Conservation (phyloP, 2,797 vertebrate genomes). For the Microctenopoma lineatum region DNA sequence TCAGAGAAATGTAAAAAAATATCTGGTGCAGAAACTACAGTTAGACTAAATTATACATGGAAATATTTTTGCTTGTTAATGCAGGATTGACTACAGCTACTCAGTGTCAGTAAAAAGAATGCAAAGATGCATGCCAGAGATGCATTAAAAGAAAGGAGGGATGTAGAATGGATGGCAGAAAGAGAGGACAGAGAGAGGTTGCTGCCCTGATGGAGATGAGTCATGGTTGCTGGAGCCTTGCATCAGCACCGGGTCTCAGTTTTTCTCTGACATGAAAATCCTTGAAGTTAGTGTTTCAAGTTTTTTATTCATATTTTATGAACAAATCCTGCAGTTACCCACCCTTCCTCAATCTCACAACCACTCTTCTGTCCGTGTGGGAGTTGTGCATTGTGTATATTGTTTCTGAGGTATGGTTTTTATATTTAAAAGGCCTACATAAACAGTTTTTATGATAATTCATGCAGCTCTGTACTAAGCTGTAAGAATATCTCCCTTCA, state of each 20-base stretch:
- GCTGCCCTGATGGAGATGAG: slow-evolving; percentile 51
- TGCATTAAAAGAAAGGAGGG: slow-evolving; percentile 19
- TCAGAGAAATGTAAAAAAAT: too few relatives aligned
- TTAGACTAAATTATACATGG: too few relatives aligned
- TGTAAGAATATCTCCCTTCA: slow-evolving; percentile 2
- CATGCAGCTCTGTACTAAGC: slow-evolving; percentile 3
- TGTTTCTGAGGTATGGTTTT: slow-evolving; percentile 10
- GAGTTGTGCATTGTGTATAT: neutral
- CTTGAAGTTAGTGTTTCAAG: slow-evolving; percentile 22
- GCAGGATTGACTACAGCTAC: neutral
- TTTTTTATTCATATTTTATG: slow-evolving; percentile 16
- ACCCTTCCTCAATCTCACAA: neutral
- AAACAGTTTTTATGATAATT: slow-evolving; percentile 17
- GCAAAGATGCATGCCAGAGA: slow-evolving; percentile 20
- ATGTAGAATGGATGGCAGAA: slow-evolving; percentile 5
- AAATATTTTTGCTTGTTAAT: slow-evolving; percentile 3
- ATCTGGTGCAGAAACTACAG: neutral
- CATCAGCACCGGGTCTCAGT: slow-evolving; percentile 42
- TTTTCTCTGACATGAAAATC: slow-evolving; percentile 41
- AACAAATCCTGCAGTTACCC: slow-evolving; percentile 2
- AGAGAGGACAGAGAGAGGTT: slow-evolving; percentile 6
- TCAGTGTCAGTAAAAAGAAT: slow-evolving; percentile 1
- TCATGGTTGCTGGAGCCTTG: slow-evolving; percentile 48
- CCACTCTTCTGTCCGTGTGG: neutral
- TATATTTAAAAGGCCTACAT: slow-evolving; percentile 7